Evolutionary conservation across 2,888 invertebrate genomes (phyloP).

Genomic region (Allygus modestus): DNA sequence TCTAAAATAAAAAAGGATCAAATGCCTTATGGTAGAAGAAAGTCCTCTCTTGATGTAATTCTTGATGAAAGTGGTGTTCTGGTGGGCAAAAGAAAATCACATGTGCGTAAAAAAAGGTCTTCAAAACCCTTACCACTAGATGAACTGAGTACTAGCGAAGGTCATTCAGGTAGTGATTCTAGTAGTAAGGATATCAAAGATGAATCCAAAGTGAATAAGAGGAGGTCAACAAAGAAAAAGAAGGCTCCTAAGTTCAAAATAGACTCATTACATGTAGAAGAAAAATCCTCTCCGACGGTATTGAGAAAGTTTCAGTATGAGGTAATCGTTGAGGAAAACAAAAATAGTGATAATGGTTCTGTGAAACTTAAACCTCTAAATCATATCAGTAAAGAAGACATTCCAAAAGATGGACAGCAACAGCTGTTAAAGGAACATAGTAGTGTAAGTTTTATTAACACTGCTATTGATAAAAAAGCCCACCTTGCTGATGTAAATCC

Average conservation of each 20-base stretch:
- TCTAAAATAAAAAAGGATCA: slow-evolving; percentile 49
- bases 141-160: slow-evolving; percentile 23
- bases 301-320: slow-evolving; percentile 61
- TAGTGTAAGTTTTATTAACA: slow-evolving; percentile 1
- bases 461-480: background rate
- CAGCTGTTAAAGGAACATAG: background rate
- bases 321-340: slow-evolving; percentile 61
- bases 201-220: background rate
- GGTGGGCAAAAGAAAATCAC: slow-evolving; percentile 38
- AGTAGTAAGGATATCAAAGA: slow-evolving; percentile 12
- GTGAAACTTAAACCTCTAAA: slow-evolving; percentile 7
- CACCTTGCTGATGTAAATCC: background rate
- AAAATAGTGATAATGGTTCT: slow-evolving; percentile 30
- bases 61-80: slow-evolving; percentile 37
- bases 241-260: slow-evolving; percentile 58
- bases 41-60: slow-evolving; percentile 47
- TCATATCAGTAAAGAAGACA: slow-evolving; percentile 29
- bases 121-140: slow-evolving; percentile 31
- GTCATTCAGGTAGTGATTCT: slow-evolving; percentile 21
- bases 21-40: slow-evolving; percentile 47
- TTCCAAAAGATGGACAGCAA: slow-evolving; percentile 41
- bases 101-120: slow-evolving; percentile 47
- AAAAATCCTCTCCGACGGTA: slow-evolving; percentile 50
- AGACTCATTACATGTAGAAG: slow-evolving; percentile 61
- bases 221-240: slow-evolving; percentile 45